A percentile compares a stretch with the other conserved stretches of the same genome.
These are phyloP conservation scores for Pachypsylla venusta DNA, from an alignment of 1,140 invertebrate genomes.

Conservation along the genomic window DNA sequence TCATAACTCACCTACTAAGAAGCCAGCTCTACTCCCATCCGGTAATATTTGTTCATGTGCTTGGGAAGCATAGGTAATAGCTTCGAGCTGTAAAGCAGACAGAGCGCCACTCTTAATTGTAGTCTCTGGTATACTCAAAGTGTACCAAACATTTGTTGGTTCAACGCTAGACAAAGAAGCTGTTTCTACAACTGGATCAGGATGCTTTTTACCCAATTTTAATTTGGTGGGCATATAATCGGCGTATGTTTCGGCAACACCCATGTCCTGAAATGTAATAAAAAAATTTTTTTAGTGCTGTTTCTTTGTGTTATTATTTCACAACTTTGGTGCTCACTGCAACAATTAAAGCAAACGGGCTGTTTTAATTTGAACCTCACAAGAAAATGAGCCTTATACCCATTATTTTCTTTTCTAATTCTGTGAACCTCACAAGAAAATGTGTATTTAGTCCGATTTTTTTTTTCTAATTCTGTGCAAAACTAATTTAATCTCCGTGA, in stretches of 20 bases:
- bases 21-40: conserved; percentile 82
- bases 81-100: conserved; percentile 92
- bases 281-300: no score
- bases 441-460: no score
- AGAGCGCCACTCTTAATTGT: conserved; percentile 70
- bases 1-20: conserved; percentile 62
- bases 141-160: conserved; percentile 87
- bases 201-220: conserved; percentile 88
- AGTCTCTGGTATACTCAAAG: conserved; percentile 67
- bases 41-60: conserved; percentile 86
- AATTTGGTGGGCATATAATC: conserved; percentile 97
- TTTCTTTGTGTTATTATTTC: no score
- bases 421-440: no score
- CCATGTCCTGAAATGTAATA: conserved; percentile 57
- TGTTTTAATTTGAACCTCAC: neutral
- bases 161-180: conserved; percentile 92
- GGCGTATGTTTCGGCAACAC: conserved; percentile 92
- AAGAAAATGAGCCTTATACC: neutral
- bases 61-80: conserved; percentile 91
- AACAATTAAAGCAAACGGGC: no score
- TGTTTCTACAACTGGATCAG: conserved; percentile 98
- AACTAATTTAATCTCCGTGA: no score
- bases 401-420: no score
- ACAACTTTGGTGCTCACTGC: no score
- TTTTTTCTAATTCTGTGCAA: no score